Evolutionary conservation across 2,888 invertebrate genomes (phyloP).

Genomic region (Pristionchus maxplancki): DNA sequence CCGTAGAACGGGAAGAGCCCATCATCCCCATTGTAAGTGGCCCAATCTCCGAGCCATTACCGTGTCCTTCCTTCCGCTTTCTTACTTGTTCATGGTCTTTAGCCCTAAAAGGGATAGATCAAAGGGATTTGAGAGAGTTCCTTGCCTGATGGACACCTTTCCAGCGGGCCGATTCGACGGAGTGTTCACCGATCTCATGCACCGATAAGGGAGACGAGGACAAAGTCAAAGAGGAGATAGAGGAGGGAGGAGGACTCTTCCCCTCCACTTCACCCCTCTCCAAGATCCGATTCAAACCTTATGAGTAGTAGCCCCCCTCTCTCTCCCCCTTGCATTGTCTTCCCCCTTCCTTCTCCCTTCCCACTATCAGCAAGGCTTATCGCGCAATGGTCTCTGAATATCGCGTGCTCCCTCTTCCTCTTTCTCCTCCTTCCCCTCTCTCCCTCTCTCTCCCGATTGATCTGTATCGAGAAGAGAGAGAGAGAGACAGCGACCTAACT

Average conservation of each 20-base stretch:
- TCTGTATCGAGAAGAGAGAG: constrained; percentile 43
- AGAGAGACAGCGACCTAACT: constrained; percentile 36
- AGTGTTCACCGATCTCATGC: constrained; percentile 9
- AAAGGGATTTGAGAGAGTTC: background rate
- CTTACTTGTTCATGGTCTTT: background rate
- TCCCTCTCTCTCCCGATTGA: constrained; percentile 11
- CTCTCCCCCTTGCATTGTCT: background rate
- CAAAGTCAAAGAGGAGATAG: background rate
- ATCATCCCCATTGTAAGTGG: constrained; percentile 38
- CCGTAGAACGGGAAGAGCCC: constrained; percentile 30
- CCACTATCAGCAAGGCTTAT: constrained; percentile 20
- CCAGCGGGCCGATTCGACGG: background rate
- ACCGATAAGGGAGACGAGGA: constrained; percentile 8
- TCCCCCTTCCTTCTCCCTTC: background rate
- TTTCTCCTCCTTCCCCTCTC: background rate
- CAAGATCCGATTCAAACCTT: constrained; percentile 51
- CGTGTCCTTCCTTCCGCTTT: background rate
- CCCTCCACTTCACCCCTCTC: background rate
- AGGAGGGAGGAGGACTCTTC: background rate
- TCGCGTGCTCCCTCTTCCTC: background rate
- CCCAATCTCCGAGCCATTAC: background rate
- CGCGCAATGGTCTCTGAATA: background rate
- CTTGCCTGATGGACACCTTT: background rate
- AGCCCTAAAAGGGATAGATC: too few relatives aligned
- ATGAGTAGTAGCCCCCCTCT: constrained; percentile 29